A percentile compares a stretch with the other conserved stretches of the same genome.
Conservation (phyloP, 2,888 invertebrate species). For the Sclerodermus sp. region DNA sequence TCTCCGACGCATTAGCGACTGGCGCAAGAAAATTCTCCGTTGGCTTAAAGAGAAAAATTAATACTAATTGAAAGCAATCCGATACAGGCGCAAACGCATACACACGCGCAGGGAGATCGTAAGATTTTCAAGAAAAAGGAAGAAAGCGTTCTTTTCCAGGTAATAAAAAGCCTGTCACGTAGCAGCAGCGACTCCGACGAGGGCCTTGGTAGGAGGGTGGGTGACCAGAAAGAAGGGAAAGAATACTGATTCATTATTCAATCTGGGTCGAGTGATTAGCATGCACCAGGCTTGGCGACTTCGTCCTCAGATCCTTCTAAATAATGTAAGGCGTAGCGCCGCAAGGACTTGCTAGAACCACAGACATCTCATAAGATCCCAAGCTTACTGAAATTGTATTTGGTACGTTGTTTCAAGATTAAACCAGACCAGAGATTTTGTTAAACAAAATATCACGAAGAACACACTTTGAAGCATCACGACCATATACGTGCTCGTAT, state of each 20-base stretch:
- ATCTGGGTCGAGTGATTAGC: conserved; percentile 65
- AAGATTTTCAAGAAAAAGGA: conserved; percentile 18
- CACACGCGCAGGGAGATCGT: conserved; percentile 18
- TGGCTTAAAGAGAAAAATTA: too few species aligned
- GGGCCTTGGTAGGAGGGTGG: conserved; percentile 53
- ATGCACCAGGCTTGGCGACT: conserved; percentile 50
- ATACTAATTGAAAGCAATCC: background rate
- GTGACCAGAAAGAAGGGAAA: conserved; percentile 52
- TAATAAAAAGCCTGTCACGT: conserved; percentile 63
- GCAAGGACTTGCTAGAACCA: conserved; percentile 20
- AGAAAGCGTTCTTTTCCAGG: conserved; percentile 50
- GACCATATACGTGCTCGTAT: too few species aligned
- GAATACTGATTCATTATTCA: conserved; percentile 68
- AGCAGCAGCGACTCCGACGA: conserved; percentile 31
- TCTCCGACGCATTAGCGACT: too few species aligned
- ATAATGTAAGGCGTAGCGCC: conserved; percentile 52
- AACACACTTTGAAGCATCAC: too few species aligned
- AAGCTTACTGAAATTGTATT: too few species aligned
- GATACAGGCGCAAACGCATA: conserved; percentile 22
- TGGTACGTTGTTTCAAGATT: too few species aligned
- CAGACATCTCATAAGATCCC: too few species aligned
- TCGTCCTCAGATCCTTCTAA: conserved; percentile 45
- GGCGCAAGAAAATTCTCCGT: too few species aligned
- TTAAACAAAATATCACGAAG: too few species aligned
- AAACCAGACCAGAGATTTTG: too few species aligned